These are phyloP conservation scores for Trachymyrmex cornetzi DNA, from an alignment of 1,140 invertebrate species.

Conservation along the genomic window DNA sequence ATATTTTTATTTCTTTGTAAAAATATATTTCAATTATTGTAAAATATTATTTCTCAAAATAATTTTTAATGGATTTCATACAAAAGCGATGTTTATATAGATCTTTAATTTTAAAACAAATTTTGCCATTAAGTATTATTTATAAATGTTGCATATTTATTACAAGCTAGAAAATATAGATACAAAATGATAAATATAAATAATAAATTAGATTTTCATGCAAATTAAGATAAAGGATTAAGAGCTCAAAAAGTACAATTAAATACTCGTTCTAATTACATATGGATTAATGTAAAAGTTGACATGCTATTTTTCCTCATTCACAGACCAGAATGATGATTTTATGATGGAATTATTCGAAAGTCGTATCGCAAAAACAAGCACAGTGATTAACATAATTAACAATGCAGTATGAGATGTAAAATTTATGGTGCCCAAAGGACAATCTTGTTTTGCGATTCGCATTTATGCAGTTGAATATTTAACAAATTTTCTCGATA, in stretches of 20 bases:
- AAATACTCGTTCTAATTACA: conserved; percentile 35
- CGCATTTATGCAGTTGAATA: conserved; percentile 35
- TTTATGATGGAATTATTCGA: conserved; percentile 33
- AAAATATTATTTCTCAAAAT: not conserved
- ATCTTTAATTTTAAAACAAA: not conserved
- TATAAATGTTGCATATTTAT: not conserved
- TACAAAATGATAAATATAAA: not conserved
- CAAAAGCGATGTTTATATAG: not conserved
- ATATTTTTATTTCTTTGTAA: conserved; percentile 3
- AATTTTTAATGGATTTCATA: not conserved
- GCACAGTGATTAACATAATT: conserved; percentile 54
- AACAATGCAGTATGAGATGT: conserved; percentile 37
- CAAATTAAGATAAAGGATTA: not conserved
- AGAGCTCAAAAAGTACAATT: conserved; percentile 18
- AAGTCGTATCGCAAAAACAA: conserved; percentile 11
- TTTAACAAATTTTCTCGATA: conserved; percentile 24
- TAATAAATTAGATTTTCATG: conserved; percentile 37
- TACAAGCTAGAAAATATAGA: not conserved
- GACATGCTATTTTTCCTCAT: conserved; percentile 14
- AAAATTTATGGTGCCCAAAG: conserved; percentile 16
- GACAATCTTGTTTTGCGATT: conserved; percentile 26
- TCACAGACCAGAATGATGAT: not conserved
- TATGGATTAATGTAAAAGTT: conserved; percentile 42
- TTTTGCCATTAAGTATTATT: not conserved
- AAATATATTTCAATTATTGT: not conserved